phyloP scores from a whole-genome alignment of 2,888 invertebrate species.

The Microctonus hyperodae region DNA sequence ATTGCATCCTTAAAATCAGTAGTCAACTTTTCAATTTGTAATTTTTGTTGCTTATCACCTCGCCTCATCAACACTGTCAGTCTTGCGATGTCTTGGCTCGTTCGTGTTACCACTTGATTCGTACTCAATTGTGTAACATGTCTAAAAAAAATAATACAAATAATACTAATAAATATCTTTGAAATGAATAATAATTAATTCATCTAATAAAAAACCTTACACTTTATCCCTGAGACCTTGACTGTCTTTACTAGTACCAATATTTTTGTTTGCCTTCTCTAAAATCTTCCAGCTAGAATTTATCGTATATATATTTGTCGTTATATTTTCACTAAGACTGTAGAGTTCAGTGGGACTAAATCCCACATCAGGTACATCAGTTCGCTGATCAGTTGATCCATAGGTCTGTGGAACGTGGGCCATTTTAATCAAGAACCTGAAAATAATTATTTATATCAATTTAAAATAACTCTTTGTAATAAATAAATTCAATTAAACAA shows the following conservation, averaged over 20 bases:
- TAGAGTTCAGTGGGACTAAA: conserved; percentile 80
- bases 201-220: conserved; percentile 62
- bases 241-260: conserved; percentile 80
- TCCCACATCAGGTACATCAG: conserved; percentile 73
- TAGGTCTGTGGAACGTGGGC: conserved; percentile 61
- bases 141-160: conserved; percentile 60
- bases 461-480: too few species aligned
- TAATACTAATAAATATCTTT: conserved; percentile 14
- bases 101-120: conserved; percentile 77
- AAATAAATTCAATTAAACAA: neutral
- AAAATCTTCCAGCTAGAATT: conserved; percentile 76
- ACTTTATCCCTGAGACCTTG: conserved; percentile 72
- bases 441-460: too few species aligned
- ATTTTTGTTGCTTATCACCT: conserved; percentile 80
- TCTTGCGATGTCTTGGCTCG: conserved; percentile 76
- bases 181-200: conserved; percentile 13
- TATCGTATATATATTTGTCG: conserved; percentile 80
- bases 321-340: conserved; percentile 81
- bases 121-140: conserved; percentile 78
- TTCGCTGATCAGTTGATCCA: conserved; percentile 62
- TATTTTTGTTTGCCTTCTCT: conserved; percentile 76
- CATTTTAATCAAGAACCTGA: conserved; percentile 54
- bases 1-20: conserved; percentile 83
- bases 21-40: conserved; percentile 84
- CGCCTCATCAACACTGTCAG: conserved; percentile 74